Evolutionary conservation across 2,888 invertebrate species (phyloP).

Genomic region (Smittia sp.): DNA sequence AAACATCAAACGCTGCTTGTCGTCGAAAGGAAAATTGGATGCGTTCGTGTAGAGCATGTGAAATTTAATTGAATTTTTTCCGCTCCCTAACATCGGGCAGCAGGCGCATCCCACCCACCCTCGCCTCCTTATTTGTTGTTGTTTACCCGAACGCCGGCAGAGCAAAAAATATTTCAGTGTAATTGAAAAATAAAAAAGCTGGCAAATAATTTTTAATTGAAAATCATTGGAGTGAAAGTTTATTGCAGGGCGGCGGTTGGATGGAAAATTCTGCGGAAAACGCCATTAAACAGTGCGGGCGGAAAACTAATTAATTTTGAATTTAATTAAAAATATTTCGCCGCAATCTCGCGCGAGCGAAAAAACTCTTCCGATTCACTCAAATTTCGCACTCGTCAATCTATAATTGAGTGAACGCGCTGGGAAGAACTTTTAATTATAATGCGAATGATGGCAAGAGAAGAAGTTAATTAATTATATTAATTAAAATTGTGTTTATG

Average conservation of each 20-base stretch:
- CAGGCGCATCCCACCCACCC: not conserved
- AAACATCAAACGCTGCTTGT: slow-evolving; percentile 28
- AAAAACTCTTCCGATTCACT: slow-evolving; percentile 4
- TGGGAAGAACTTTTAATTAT: slow-evolving; percentile 27
- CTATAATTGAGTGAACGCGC: slow-evolving; percentile 36
- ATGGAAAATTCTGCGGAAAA: slow-evolving; percentile 3
- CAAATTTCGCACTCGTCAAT: not conserved
- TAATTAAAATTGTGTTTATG: slow-evolving; percentile 39
- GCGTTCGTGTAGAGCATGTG: slow-evolving; percentile 37
- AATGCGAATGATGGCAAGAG: slow-evolving; percentile 31
- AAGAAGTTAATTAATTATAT: slow-evolving; percentile 40
- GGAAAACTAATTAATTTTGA: slow-evolving; percentile 40
- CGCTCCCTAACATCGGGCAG: not conserved
- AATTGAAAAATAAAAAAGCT: slow-evolving; percentile 41
- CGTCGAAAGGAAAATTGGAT: slow-evolving; percentile 35
- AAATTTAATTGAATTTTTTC: slow-evolving; percentile 40
- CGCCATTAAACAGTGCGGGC: slow-evolving; percentile 22
- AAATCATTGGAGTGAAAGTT: slow-evolving; percentile 35
- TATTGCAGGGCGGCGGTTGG: slow-evolving; percentile 4
- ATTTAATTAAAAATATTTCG: slow-evolving; percentile 37
- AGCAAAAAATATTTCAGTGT: slow-evolving; percentile 36
- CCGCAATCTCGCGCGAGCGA: not conserved
- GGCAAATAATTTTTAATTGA: slow-evolving; percentile 41
- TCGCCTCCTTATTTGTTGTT: slow-evolving; percentile 33
- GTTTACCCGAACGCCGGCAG: not conserved